Base-by-base conservation (phyloP, 2,888 invertebrate species). In the Oxytorus armatus region DNA sequence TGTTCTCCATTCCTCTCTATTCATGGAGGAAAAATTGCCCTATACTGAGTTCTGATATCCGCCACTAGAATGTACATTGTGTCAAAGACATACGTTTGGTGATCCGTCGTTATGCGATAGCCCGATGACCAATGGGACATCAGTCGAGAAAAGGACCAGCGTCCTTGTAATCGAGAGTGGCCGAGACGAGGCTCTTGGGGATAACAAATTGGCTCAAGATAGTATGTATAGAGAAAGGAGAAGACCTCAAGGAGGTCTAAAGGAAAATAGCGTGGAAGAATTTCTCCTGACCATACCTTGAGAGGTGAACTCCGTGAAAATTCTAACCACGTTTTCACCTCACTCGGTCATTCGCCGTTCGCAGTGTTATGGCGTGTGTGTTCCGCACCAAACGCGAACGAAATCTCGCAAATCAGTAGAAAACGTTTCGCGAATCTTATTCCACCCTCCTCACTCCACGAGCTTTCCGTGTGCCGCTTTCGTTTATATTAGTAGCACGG, bases 301-400 rank as follows among this genome's bases (percentile, higher is more conserved):
- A 47, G 18, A 18, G 49, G 33, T 14, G 18, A 16, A 44, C 25
- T 18, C 33, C 7, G 33, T 18, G 33, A 49, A 49, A 65, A 65
- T 65, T 65, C 65, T 18, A 65, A 25, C 33, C 65, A 65, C 65
- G 65, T 65, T 49, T 29, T 14, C n/a, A 49, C 65, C 47, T 33
- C 47, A 47, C 49, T 49, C 33, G 65, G 29, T 65, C 47, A 65
- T 65, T 61, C 33, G 2, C 49, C 18, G 10, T 21, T 18, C 33
- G 33, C n/a, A n/a, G n/a, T n/a, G n/a, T n/a, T n/a, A 18, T 10
- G 8, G 16, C 5, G 29, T 33, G n/a, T 25, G 65, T 65, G 29
- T 47, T 65, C 11, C 29, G 33, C 33, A 33, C 25, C 47, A 49
- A 47, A 18, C n/a, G 23, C 18, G 10, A 65, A 47, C 18, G 33